A percentile compares a stretch with the other conserved stretches of the same genome.
Evolutionary conservation across 2,113 vertebrate species (phyloP).

Genomic region (Isichthys henryi): DNA sequence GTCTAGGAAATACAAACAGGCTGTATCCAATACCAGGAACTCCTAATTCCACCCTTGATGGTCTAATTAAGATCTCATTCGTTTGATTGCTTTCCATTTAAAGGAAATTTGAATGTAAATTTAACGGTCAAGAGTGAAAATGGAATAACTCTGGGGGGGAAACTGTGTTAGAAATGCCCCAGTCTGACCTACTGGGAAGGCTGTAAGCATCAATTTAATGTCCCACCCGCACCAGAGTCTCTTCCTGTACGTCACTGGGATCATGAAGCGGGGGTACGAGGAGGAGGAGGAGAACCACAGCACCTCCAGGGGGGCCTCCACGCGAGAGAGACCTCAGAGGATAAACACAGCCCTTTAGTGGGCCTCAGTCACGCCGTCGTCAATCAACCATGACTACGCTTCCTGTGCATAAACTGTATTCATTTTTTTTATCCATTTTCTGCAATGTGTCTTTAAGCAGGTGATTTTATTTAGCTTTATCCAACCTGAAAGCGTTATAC

Average conservation of each 20-base stretch:
- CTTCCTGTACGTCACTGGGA: conserved; percentile 57
- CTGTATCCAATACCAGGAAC: not conserved
- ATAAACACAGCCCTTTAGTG: conserved; percentile 50
- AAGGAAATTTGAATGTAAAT: not conserved
- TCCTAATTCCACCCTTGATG: not conserved
- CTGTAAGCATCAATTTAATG: not conserved
- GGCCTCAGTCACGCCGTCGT: not conserved
- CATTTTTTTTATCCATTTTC: conserved; percentile 19
- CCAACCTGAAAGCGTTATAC: not conserved
- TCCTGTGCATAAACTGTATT: conserved; percentile 44
- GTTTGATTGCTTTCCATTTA: not conserved
- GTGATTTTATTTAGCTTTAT: not conserved
- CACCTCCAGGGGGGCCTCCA: conserved; percentile 30
- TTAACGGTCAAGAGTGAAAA: not conserved
- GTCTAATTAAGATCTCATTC: not conserved
- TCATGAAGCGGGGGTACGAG: conserved; percentile 59
- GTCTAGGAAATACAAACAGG: not conserved
- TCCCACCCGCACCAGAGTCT: conserved; percentile 41
- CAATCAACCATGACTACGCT: not conserved
- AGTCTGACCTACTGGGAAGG: not conserved
- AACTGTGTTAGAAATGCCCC: not conserved
- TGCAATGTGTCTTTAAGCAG: conserved; percentile 25
- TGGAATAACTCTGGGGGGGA: not conserved
- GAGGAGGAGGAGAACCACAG: conserved; percentile 50
- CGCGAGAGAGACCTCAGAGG: conserved; percentile 54